Conservation (phyloP, 2,888 invertebrate genomes). For the Habrosyne pyritoides region DNA sequence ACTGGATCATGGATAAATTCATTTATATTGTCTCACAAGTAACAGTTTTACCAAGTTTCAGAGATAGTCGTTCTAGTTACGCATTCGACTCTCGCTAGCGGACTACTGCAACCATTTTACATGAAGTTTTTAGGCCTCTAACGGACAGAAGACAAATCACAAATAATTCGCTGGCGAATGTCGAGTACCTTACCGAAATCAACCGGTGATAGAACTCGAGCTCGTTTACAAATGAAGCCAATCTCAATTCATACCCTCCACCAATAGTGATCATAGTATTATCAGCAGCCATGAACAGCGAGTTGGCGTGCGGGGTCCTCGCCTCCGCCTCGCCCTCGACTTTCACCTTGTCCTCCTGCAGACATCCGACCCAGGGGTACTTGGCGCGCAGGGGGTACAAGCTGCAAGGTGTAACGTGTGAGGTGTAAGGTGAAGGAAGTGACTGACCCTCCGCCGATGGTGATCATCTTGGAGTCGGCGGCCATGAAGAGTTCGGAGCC, state of each 20-base stretch:
- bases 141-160: too few relatives aligned
- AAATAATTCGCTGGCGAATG: too few relatives aligned
- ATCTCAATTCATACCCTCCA: slow-evolving; percentile 90
- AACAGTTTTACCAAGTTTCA: too few relatives aligned
- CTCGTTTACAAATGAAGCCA: background rate
- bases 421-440: background rate
- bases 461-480: slow-evolving; percentile 96
- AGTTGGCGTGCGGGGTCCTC: slow-evolving; percentile 87
- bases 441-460: slow-evolving; percentile 97
- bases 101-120: too few relatives aligned
- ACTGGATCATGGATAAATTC: too few relatives aligned
- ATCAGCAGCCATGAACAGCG: slow-evolving; percentile 97
- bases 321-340: slow-evolving; percentile 45
- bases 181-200: too few relatives aligned
- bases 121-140: too few relatives aligned
- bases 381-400: slow-evolving; percentile 92
- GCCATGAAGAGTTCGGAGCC: slow-evolving; percentile 98
- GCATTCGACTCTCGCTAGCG: too few relatives aligned
- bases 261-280: slow-evolving; percentile 96
- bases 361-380: slow-evolving; percentile 97
- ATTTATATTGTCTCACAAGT: too few relatives aligned
- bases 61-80: too few relatives aligned
- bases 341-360: slow-evolving; percentile 81
- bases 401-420: slow-evolving; percentile 47
- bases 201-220: too few relatives aligned